These are phyloP conservation scores for Drosophila lacteicornis DNA, from an alignment of 1,140 invertebrate genomes.

Conservation along the genomic window DNA sequence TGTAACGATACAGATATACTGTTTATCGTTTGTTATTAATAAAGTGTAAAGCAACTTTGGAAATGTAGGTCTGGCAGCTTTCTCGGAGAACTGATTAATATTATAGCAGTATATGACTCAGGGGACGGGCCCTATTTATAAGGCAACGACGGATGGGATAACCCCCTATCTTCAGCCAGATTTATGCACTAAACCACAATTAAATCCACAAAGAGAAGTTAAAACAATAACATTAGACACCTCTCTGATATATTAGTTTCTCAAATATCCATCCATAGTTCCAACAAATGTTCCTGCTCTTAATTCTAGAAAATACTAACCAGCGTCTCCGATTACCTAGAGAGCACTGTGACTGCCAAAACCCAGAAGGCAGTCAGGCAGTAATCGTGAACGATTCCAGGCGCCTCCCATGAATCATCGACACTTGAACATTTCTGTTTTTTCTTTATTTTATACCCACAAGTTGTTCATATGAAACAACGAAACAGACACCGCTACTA, in stretches of 20 bases:
- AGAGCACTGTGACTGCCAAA: constrained; percentile 15
- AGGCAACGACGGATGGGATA: neutral
- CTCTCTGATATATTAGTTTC: neutral
- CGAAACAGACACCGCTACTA: constrained; percentile 39
- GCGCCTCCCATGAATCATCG: constrained; percentile 47
- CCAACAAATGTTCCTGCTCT: neutral
- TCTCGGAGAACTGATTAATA: neutral
- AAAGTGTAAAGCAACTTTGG: no score
- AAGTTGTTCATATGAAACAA: constrained; percentile 67
- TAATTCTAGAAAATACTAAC: constrained; percentile 3
- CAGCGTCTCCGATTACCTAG: constrained; percentile 16
- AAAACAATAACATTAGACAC: no score
- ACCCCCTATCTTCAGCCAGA: neutral
- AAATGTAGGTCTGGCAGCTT: neutral
- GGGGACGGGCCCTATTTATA: neutral
- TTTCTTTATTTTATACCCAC: constrained; percentile 21
- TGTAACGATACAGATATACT: neutral
- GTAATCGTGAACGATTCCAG: constrained; percentile 32
- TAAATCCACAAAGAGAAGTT: neutral
- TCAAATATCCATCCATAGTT: neutral
- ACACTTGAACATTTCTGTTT: constrained; percentile 28
- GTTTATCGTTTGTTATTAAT: no score
- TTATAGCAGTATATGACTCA: neutral
- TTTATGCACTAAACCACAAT: neutral
- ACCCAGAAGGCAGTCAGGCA: constrained; percentile 1